phyloP scores from a whole-genome alignment of 2,113 vertebrate genomes.

The Opisthocomus hoazin region DNA sequence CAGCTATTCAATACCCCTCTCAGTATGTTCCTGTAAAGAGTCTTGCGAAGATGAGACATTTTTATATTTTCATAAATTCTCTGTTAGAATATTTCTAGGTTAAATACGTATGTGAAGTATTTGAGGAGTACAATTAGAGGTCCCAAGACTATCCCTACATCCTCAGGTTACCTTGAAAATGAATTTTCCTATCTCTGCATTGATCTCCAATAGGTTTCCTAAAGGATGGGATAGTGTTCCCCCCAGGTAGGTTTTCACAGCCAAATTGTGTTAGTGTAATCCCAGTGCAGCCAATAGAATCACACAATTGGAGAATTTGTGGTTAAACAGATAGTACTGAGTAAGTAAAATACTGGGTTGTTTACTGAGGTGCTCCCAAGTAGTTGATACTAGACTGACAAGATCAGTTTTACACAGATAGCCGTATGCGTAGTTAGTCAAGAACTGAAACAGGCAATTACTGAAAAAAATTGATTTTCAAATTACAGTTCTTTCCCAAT shows the following conservation, averaged over 20 bases:
- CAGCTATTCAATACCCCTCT: not conserved
- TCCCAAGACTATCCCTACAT: not conserved
- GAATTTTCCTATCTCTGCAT: not conserved
- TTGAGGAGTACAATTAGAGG: not conserved
- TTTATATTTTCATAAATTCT: not conserved
- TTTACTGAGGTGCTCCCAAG: not conserved
- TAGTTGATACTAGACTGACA: not conserved
- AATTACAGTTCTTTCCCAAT: not conserved
- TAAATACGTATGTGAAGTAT: not conserved
- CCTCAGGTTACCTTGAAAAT: not conserved
- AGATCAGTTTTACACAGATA: not conserved
- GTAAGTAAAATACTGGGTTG: not conserved
- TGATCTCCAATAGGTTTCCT: not conserved
- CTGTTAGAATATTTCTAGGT: not conserved
- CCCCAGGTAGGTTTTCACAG: not conserved
- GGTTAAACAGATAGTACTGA: not conserved
- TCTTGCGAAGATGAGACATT: not conserved
- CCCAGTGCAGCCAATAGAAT: not conserved
- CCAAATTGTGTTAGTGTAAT: not conserved
- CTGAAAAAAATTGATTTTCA: conserved; percentile 42
- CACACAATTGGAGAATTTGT: not conserved
- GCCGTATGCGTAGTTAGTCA: not conserved
- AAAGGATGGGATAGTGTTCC: not conserved
- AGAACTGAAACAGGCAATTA: not conserved
- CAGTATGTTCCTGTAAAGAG: not conserved